Evolutionary conservation across 2,888 invertebrate genomes (phyloP).

Genomic region (Lasioglossum calceatum): DNA sequence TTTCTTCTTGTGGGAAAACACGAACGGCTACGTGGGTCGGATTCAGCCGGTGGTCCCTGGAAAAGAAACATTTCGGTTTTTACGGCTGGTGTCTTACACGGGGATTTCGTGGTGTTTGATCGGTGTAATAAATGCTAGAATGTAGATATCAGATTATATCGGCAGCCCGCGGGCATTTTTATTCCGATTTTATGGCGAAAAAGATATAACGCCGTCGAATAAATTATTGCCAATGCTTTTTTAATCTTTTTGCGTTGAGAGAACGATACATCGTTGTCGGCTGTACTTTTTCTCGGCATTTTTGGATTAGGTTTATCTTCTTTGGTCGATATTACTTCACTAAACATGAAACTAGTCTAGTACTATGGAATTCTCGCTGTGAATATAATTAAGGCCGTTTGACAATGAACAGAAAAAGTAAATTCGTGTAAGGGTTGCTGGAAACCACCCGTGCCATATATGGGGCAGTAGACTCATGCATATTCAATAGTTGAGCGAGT

Average conservation of each 20-base stretch:
- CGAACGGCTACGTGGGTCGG: constrained; percentile 2
- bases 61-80: constrained; percentile 14
- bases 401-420: neutral
- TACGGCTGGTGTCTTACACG: neutral
- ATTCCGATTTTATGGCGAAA: neutral
- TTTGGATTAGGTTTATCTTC: neutral
- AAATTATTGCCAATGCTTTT: neutral
- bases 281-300: neutral
- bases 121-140: constrained; percentile 3
- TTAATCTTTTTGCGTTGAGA: neutral
- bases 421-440: neutral
- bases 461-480: neutral
- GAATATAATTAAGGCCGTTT: neutral
- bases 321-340: neutral
- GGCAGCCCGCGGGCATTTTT: neutral
- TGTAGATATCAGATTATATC: constrained; percentile 13
- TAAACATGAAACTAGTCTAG: neutral
- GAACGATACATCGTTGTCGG: neutral
- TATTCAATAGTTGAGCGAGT: constrained; percentile 6
- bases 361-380: neutral
- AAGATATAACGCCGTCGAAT: neutral
- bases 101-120: neutral
- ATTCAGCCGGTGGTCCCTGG: neutral
- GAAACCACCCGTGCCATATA: neutral
- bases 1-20: constrained; percentile 17